Evolutionary conservation across 2,113 vertebrate genomes (phyloP), one percentile per base, ranked within the genome.

Genomic region (Misgurnus mizolepis): DNA sequence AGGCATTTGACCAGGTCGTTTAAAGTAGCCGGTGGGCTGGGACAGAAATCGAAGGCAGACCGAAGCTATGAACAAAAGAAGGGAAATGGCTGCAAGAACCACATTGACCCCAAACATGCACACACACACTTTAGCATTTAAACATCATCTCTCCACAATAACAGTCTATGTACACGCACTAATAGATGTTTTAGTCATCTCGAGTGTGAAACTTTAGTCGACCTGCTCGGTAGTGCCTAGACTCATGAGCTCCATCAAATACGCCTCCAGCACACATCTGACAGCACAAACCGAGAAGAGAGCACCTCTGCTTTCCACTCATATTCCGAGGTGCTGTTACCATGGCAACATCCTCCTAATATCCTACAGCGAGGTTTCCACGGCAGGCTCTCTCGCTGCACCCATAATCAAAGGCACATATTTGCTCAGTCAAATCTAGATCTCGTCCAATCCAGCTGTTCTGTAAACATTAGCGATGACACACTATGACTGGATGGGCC

Each of bases 261-360:
- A 82, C 78, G 76, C 83, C 80, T 82, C 69, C 55, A 40, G 65
- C 50, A 71, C 67, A 85, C 34, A 75, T 76, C 80, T 75, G 70
- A 82, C 83, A 72, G 80, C 83, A 79, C 67, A 80, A 78, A 76
- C 79, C 60, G 53, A 67, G 76, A 78, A 80, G 73, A 82, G 82
- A 73, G 65, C 73, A 86, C 85, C 80, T 84, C 81, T 80, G 76
- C 79, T 68, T 77, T 84, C 67, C 64, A 69, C 80, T 82, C 80
- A 56, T 76, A 70, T 79, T 61, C 61, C 69, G 27, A 77, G 80
- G 82, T 73, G 27, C 70, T 80, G 80, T 84, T 80, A 80, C 85
- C 68, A 84, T 86, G 77, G 82, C 82, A 84, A 84, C 85, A 84
- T 76, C 85, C 85, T 80, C 62, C 82, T 72, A 76, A 80, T 82